Evolutionary conservation across 2,797 vertebrate genomes (phyloP).

Genomic region (Poeciliopsis infans): DNA sequence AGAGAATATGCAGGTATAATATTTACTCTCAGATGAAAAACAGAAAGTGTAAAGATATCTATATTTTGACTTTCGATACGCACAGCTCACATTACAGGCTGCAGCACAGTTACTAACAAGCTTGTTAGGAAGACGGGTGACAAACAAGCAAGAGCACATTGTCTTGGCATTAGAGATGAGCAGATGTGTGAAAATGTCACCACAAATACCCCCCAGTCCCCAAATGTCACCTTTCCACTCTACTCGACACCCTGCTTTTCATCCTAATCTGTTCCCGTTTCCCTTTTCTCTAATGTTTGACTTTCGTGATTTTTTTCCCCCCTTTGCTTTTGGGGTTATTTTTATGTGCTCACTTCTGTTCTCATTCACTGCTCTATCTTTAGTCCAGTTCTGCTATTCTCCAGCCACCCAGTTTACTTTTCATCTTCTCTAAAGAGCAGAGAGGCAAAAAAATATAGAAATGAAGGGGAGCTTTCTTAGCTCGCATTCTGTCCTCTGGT

Average conservation of each 20-base stretch:
- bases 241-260: conserved; percentile 28
- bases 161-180: conserved; percentile 78
- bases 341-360: conserved; percentile 22
- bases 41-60: conserved; percentile 13
- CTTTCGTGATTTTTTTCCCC: neutral
- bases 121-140: conserved; percentile 77
- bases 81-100: conserved; percentile 37
- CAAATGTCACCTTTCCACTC: conserved; percentile 77
- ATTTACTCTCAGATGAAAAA: conserved; percentile 23
- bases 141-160: conserved; percentile 72
- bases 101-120: conserved; percentile 67
- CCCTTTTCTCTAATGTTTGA: conserved; percentile 41
- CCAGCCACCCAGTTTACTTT: conserved; percentile 34
- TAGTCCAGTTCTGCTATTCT: conserved; percentile 22
- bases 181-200: conserved; percentile 82
- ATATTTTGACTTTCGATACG: neutral
- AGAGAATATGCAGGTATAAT: neutral
- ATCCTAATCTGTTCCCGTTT: conserved; percentile 35
- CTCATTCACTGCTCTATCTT: conserved; percentile 20
- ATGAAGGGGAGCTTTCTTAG: conserved; percentile 29
- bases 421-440: conserved; percentile 44
- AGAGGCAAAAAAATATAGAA: conserved; percentile 10
- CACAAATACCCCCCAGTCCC: conserved; percentile 78
- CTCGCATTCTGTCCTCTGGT: conserved; percentile 5
- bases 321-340: conserved; percentile 2